A percentile compares a stretch with the other conserved stretches of the same genome.
Evolutionary conservation across 1,140 invertebrate genomes (phyloP).

Genomic region (Potamilus streckersoni): DNA sequence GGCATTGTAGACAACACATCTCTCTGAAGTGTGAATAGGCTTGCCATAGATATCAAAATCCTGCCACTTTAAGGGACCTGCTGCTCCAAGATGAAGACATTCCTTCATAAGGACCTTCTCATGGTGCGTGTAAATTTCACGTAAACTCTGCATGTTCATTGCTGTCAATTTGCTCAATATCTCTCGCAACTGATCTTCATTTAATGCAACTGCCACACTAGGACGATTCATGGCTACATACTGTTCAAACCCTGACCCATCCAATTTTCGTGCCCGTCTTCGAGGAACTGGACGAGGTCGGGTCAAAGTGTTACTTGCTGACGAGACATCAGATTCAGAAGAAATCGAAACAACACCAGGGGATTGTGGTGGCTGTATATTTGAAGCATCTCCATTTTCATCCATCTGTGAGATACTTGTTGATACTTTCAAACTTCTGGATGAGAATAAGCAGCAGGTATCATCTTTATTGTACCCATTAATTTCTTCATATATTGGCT

Average conservation of each 20-base stretch:
- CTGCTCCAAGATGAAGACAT: slow-evolving; percentile 33
- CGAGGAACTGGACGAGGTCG: slow-evolving; percentile 54
- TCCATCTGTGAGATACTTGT: too few species aligned
- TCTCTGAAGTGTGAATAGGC: slow-evolving; percentile 56
- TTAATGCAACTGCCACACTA: slow-evolving; percentile 46
- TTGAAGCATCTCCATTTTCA: too few species aligned
- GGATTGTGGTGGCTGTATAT: too few species aligned
- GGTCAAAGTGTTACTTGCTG: slow-evolving; percentile 47
- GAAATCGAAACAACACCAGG: slow-evolving; percentile 35
- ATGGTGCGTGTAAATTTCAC: slow-evolving; percentile 58
- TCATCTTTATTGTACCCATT: slow-evolving; percentile 48
- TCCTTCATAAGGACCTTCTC: slow-evolving; percentile 51
- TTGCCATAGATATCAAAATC: slow-evolving; percentile 61
- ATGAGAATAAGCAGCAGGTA: background rate
- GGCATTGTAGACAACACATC: slow-evolving; percentile 60
- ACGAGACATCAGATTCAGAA: slow-evolving; percentile 50
- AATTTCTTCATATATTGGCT: slow-evolving; percentile 64
- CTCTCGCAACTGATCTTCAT: slow-evolving; percentile 53
- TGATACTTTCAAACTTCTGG: too few species aligned
- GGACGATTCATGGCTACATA: slow-evolving; percentile 63
- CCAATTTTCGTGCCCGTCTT: slow-evolving; percentile 40
- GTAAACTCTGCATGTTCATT: slow-evolving; percentile 51
- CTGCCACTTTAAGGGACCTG: slow-evolving; percentile 51
- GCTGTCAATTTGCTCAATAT: slow-evolving; percentile 51
- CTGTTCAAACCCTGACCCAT: slow-evolving; percentile 52